Conservation (phyloP, 2,797 vertebrate species). For the Allobates femoralis region DNA sequence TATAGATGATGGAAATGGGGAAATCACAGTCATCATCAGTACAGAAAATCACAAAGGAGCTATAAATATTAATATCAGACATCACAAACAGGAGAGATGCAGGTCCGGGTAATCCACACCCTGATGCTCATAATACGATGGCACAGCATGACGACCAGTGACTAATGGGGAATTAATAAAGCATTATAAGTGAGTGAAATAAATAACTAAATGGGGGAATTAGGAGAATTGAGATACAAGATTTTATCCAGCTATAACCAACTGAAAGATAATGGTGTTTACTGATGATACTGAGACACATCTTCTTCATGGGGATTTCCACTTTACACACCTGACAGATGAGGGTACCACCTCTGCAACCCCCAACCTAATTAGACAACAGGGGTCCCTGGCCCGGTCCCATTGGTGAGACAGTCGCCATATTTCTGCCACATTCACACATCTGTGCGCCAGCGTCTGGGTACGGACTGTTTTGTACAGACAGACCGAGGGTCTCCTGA, state of each 20-base stretch:
- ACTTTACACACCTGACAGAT: too few relatives aligned
- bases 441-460: too few relatives aligned
- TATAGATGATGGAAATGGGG: too few relatives aligned
- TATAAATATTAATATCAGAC: neutral
- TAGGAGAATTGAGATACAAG: neutral
- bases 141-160: neutral
- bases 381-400: too few relatives aligned
- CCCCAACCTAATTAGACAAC: too few relatives aligned
- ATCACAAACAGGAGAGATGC: neutral
- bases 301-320: neutral
- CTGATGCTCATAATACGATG: neutral
- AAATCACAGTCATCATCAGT: neutral
- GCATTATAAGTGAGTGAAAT: too few relatives aligned
- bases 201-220: too few relatives aligned
- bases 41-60: neutral
- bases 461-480: too few relatives aligned
- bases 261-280: neutral
- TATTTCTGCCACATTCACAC: too few relatives aligned
- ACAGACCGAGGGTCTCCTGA: too few relatives aligned
- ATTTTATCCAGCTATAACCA: neutral
- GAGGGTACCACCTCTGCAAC: too few relatives aligned
- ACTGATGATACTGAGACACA: neutral
- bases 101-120: neutral
- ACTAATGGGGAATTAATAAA: neutral
- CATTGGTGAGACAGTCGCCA: too few relatives aligned